phyloP scores from a whole-genome alignment of 2,888 invertebrate species.

The Coelopa pilipes region DNA sequence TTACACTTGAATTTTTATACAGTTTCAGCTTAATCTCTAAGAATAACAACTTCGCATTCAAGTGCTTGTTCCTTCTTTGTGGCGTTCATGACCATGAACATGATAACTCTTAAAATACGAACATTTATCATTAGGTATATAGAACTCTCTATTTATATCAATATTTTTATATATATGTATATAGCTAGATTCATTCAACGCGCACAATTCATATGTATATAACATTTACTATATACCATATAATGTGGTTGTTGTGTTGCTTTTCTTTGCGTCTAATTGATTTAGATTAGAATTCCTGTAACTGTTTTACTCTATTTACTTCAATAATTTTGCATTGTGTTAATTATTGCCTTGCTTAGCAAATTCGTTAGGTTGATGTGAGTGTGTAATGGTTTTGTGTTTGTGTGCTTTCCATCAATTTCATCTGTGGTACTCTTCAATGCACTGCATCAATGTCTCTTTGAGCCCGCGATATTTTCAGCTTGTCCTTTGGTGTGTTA shows the following conservation, averaged over 20 bases:
- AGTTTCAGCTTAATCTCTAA: neutral
- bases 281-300: conserved; percentile 44
- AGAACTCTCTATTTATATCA: neutral
- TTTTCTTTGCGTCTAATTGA: conserved; percentile 52
- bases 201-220: conserved; percentile 42
- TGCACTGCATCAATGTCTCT: conserved; percentile 87
- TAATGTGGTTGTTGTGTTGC: conserved; percentile 41
- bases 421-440: conserved; percentile 53
- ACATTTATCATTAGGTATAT: conserved; percentile 8
- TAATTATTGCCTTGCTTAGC: conserved; percentile 57
- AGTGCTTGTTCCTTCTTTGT: neutral
- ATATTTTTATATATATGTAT: neutral
- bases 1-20: neutral
- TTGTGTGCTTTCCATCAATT: conserved; percentile 22
- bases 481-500: conserved; percentile 92
- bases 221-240: conserved; percentile 42
- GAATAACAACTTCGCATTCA: conserved; percentile 15
- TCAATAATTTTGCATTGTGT: conserved; percentile 26
- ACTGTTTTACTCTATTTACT: conserved; percentile 30
- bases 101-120: conserved; percentile 4
- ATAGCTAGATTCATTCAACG: conserved; percentile 31
- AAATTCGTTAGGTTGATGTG: conserved; percentile 55
- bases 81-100: neutral
- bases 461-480: conserved; percentile 95
- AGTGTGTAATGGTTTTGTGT: conserved; percentile 35